Base-by-base conservation (phyloP, 1,140 invertebrate genomes). In the Olivierus martensii region DNA sequence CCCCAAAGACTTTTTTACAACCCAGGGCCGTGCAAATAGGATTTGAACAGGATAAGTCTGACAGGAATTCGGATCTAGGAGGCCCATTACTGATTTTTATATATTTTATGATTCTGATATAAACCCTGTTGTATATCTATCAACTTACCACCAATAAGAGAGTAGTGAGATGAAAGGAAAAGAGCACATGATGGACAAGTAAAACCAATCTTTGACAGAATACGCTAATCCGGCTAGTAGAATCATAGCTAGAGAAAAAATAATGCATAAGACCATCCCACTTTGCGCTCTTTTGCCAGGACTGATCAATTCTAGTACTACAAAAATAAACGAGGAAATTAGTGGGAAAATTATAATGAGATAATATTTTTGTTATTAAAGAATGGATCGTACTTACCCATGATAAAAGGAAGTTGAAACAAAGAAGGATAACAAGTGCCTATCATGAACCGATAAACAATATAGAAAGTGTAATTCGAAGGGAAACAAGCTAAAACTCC, bases 341-440 rank as follows among this genome's bases (percentile, higher is more conserved):
- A 6, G 28, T 2, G n/a, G n/a, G n/a, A n/a, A n/a, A n/a, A n/a
- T n/a, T n/a, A n/a, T n/a, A n/a, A n/a, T n/a, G 58, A 12, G 38
- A 12, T 39, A 39, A 17, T 17, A 39, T 17, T 39, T 17, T 12
- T 17, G 12, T 12, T 17, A 39, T 12, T 17, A 39, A 12, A 12
- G 17, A 38, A 47, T 55, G 43, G 34, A 22, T 53, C 48, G 38
- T 22, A 73, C 79, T 82, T 74, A 90, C 87, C 87, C 63, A 91
- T 90, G 51, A 91, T 91, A 63, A 91, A 92, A 4, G 88, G 88
- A 67, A 92, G 90, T 72, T 92, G 87, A 69, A 90, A 92, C n/a
- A 90, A 82, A 3, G 87, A 87, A 10, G 87, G 88, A 60, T 91
- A 87, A 1, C 87, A 88, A 1, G 90, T 67, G 15, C 87, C 87